Evolutionary conservation across 1,140 invertebrate genomes (phyloP).

Genomic region (Papilio dardanus): DNA sequence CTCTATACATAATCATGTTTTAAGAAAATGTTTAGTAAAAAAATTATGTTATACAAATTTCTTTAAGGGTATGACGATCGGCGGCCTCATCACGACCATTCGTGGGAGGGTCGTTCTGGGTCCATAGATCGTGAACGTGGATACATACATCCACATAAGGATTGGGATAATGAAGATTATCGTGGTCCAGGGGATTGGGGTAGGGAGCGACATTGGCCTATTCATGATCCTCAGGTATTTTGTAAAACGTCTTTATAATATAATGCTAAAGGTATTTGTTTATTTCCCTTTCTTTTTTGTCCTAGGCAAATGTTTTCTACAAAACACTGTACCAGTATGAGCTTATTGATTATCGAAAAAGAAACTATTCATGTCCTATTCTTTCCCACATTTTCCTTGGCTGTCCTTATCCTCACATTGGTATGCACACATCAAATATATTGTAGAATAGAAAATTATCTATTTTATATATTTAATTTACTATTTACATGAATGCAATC

Average conservation of each 20-base stretch:
- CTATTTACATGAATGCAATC: slow-evolving; percentile 28
- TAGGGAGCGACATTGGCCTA: slow-evolving; percentile 77
- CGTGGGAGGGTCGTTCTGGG: slow-evolving; percentile 78
- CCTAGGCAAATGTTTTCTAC: slow-evolving; percentile 68
- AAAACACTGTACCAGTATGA: slow-evolving; percentile 69
- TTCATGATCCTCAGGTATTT: slow-evolving; percentile 76
- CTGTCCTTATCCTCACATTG: slow-evolving; percentile 76
- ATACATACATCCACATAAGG: slow-evolving; percentile 80
- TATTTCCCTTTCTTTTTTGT: slow-evolving; percentile 47
- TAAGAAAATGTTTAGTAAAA: slow-evolving; percentile 19
- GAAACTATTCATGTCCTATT: slow-evolving; percentile 66
- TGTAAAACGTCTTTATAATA: slow-evolving; percentile 28
- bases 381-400: slow-evolving; percentile 80
- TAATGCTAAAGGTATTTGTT: slow-evolving; percentile 38
- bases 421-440: slow-evolving; percentile 59
- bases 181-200: slow-evolving; percentile 75
- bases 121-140: slow-evolving; percentile 77
- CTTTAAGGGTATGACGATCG: slow-evolving; percentile 74
- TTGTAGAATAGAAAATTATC: slow-evolving; percentile 36
- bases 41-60: slow-evolving; percentile 24
- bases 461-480: slow-evolving; percentile 36
- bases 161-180: slow-evolving; percentile 81
- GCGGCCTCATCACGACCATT: slow-evolving; percentile 71
- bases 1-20: slow-evolving; percentile 20
- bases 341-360: slow-evolving; percentile 72